phyloP scores from a whole-genome alignment of 2,113 vertebrate genomes.

The Hyla sarda region DNA sequence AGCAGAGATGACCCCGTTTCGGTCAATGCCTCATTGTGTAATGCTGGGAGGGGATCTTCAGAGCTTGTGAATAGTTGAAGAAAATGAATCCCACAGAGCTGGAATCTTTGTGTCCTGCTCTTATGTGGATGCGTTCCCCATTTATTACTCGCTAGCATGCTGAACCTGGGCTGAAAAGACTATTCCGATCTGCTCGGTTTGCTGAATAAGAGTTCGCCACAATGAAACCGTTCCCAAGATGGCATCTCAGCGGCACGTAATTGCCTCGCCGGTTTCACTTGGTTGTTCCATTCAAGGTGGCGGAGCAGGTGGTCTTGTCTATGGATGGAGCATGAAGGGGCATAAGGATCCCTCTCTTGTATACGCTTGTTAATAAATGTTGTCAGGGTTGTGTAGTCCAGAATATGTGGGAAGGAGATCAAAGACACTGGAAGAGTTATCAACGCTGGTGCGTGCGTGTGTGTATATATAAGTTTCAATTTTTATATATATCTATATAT shows the following conservation, averaged over 20 bases:
- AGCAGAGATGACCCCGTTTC: conserved; percentile 38
- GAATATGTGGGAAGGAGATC: background rate
- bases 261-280: background rate
- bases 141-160: background rate
- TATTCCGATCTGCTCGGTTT: background rate
- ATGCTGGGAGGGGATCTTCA: background rate
- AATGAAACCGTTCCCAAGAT: background rate
- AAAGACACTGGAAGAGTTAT: background rate
- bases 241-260: background rate
- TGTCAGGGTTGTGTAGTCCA: background rate
- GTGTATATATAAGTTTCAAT: too few species aligned
- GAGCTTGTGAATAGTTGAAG: conserved; percentile 13
- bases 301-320: background rate
- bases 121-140: background rate
- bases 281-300: background rate
- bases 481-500: too few species aligned
- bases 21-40: conserved; percentile 50
- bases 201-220: background rate
- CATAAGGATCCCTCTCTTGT: background rate
- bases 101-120: conserved; percentile 24
- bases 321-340: background rate
- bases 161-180: background rate
- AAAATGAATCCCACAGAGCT: conserved; percentile 15
- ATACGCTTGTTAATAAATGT: background rate
- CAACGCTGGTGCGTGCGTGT: too few species aligned